Evolutionary conservation across 23 tunicate species (phyloP).

Genomic region (Diplosoma virens): DNA sequence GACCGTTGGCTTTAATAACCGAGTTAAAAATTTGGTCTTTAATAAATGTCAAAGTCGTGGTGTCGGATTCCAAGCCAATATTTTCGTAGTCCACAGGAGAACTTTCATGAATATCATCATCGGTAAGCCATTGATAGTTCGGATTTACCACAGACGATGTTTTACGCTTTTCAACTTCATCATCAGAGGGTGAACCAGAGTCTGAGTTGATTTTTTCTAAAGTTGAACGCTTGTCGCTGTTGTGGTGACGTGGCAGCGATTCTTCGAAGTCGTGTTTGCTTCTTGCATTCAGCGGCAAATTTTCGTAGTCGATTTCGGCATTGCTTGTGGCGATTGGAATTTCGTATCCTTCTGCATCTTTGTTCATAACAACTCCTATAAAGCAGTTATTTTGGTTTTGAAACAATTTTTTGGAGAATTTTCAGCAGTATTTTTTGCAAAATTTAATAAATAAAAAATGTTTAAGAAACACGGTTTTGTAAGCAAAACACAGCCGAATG

Average conservation of each 20-base stretch:
- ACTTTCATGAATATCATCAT: background rate
- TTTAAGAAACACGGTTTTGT: too few species aligned
- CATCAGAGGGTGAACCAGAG: slow-evolving; percentile 74
- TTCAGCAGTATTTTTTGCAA: too few species aligned
- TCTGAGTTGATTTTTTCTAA: slow-evolving; percentile 53
- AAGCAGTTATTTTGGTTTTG: background rate
- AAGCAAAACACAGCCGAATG: too few species aligned
- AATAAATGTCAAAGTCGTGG: background rate
- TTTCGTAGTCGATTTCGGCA: background rate
- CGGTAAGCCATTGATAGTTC: slow-evolving; percentile 49
- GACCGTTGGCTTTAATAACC: background rate
- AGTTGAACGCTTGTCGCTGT: slow-evolving; percentile 35
- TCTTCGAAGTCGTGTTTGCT: background rate
- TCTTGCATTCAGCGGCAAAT: background rate
- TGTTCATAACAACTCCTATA: background rate
- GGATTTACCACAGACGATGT: slow-evolving; percentile 64
- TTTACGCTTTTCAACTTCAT: slow-evolving; percentile 41
- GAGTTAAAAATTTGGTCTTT: slow-evolving; percentile 42
- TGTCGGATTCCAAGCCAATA: background rate
- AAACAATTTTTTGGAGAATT: too few species aligned
- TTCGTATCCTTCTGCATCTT: slow-evolving; percentile 16
- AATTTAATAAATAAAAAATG: too few species aligned
- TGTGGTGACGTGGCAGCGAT: background rate
- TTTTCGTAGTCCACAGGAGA: slow-evolving; percentile 15
- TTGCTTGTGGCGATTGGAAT: background rate